phyloP scores from a whole-genome alignment of 2,888 invertebrate genomes.

The Sesia bembeciformis region DNA sequence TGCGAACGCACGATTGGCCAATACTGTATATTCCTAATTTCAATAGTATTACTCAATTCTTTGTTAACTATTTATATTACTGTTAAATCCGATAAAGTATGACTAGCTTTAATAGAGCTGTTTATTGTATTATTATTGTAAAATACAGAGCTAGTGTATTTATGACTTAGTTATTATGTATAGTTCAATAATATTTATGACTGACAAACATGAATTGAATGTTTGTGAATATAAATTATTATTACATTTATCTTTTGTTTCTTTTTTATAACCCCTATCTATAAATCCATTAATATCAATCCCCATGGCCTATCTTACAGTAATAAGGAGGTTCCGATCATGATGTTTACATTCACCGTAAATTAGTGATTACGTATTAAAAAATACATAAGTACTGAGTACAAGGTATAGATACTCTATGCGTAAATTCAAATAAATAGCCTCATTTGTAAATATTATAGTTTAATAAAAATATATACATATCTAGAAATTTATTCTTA shows the following conservation, averaged over 20 bases:
- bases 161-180: constrained; percentile 72
- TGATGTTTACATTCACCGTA: no score
- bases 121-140: constrained; percentile 64
- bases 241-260: constrained; percentile 40
- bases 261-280: constrained; percentile 11
- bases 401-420: no score
- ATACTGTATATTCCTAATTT: constrained; percentile 59
- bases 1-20: no score
- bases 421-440: no score
- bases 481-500: no score
- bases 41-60: constrained; percentile 59
- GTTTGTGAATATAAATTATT: constrained; percentile 72
- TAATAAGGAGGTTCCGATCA: no score
- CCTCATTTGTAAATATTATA: no score
- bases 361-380: no score
- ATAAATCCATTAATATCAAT: background rate
- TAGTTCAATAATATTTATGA: constrained; percentile 72
- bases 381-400: no score
- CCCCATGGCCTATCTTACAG: no score
- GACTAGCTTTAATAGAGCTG: constrained; percentile 67
- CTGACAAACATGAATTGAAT: constrained; percentile 49
- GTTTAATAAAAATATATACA: no score
- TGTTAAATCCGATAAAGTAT: constrained; percentile 67
- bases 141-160: constrained; percentile 71
- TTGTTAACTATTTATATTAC: constrained; percentile 73